Evolutionary conservation across 1,140 invertebrate species (phyloP).

Genomic region (Micrasema minimum): DNA sequence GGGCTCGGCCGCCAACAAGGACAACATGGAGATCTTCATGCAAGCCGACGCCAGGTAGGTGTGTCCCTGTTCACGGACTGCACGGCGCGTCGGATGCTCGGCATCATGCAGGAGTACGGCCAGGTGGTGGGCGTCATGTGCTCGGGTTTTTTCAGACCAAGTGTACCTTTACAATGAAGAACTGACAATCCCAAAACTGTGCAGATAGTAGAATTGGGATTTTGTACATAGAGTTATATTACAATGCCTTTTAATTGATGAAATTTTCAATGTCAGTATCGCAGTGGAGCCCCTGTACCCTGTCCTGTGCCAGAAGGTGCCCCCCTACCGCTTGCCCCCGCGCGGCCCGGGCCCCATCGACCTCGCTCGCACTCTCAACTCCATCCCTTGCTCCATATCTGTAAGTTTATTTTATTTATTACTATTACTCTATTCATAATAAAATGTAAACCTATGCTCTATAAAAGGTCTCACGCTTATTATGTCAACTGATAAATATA

Average conservation of each 20-base stretch:
- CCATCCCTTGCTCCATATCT: constrained; percentile 87
- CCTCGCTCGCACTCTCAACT: constrained; percentile 84
- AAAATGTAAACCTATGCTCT: too few species aligned
- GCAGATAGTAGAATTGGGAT: too few species aligned
- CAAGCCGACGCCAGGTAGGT: constrained; percentile 91
- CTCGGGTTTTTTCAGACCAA: too few species aligned
- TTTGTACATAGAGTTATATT: too few species aligned
- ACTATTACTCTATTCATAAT: constrained; percentile 8
- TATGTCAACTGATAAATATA: too few species aligned
- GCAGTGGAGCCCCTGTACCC: constrained; percentile 94
- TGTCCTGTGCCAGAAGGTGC: constrained; percentile 66
- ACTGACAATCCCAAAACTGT: too few species aligned
- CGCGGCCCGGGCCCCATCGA: constrained; percentile 81
- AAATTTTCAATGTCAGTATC: constrained; percentile 79
- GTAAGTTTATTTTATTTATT: constrained; percentile 68
- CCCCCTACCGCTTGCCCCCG: constrained; percentile 61
- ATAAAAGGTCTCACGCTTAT: too few species aligned
- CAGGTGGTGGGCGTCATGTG: constrained; percentile 93
- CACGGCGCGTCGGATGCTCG: constrained; percentile 89
- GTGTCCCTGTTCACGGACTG: constrained; percentile 98
- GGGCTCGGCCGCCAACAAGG: constrained; percentile 86
- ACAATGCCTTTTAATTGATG: too few species aligned
- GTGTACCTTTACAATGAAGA: too few species aligned
- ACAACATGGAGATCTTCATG: constrained; percentile 92
- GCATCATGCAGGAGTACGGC: constrained; percentile 96